Percentiles rank a stretch among this genome's conserved stretches.
These are phyloP conservation scores for Tetragonula clypearis DNA, from an alignment of 1,140 invertebrate genomes.

Conservation along the genomic window DNA sequence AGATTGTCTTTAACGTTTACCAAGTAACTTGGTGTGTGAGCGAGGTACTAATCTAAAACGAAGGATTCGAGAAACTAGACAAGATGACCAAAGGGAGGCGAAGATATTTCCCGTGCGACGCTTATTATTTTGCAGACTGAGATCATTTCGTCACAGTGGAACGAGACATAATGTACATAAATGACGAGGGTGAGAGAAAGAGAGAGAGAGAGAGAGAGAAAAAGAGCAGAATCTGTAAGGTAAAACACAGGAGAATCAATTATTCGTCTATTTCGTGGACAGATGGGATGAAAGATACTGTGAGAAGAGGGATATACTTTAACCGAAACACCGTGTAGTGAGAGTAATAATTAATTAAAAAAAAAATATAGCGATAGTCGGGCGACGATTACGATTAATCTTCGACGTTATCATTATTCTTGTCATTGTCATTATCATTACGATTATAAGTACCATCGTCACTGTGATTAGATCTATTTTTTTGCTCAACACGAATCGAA, in stretches of 20 bases:
- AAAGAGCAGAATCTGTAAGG: constrained; percentile 47
- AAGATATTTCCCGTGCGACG: constrained; percentile 28
- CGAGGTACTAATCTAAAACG: neutral
- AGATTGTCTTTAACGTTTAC: neutral
- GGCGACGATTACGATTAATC: constrained; percentile 75
- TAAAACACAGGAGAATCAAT: constrained; percentile 67
- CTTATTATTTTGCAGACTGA: constrained; percentile 57
- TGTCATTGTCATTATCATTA: constrained; percentile 71
- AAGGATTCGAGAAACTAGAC: neutral
- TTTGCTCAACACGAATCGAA: constrained; percentile 45
- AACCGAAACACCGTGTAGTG: constrained; percentile 80
- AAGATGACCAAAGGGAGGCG: neutral
- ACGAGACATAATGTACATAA: constrained; percentile 76
- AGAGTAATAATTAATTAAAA: constrained; percentile 77
- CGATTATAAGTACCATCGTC: constrained; percentile 62
- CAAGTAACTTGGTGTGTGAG: neutral
- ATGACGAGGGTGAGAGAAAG: constrained; percentile 21
- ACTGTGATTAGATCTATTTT: constrained; percentile 52
- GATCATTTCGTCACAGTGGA: constrained; percentile 73
- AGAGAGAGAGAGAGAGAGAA: constrained; percentile 23
- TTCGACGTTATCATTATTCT: constrained; percentile 69
- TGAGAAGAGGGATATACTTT: constrained; percentile 73
- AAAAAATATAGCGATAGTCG: constrained; percentile 73
- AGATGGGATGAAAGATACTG: constrained; percentile 32
- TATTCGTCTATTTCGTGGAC: constrained; percentile 66